A percentile compares a stretch with the other conserved stretches of the same genome.
Evolutionary conservation across 2,888 invertebrate genomes (phyloP).

Genomic region (Stenodema calcarata): DNA sequence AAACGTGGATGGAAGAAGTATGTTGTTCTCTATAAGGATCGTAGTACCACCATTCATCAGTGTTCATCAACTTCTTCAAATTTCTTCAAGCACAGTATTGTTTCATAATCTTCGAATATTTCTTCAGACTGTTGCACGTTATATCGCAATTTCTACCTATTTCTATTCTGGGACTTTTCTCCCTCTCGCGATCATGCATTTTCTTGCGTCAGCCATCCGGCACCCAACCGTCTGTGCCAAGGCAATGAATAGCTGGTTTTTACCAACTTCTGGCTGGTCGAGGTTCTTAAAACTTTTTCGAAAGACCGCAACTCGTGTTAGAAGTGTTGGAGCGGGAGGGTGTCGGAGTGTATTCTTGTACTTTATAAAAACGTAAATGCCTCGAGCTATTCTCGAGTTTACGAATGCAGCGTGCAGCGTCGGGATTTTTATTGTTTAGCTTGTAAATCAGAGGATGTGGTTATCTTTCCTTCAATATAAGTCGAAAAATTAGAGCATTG

Average conservation of each 20-base stretch:
- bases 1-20: no score
- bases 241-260: not conserved
- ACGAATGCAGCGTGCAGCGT: not conserved
- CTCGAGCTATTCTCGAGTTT: not conserved
- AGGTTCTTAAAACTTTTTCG: not conserved
- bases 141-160: not conserved
- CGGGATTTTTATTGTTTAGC: not conserved
- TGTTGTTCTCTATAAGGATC: no score
- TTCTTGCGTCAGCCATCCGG: not conserved
- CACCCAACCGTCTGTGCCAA: not conserved
- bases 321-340: not conserved
- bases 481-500: not conserved
- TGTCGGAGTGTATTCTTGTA: not conserved
- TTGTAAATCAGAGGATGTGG: not conserved
- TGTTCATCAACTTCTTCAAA: no score
- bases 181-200: not conserved
- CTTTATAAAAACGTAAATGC: not conserved
- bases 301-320: not conserved
- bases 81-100: no score
- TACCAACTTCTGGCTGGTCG: not conserved
- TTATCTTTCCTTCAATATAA: not conserved
- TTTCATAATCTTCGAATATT: no score
- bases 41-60: no score
- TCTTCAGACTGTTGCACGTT: no score
- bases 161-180: not conserved